These are phyloP conservation scores for Danaus melanippus DNA, from an alignment of 1,140 invertebrate genomes.

Conservation along the genomic window DNA sequence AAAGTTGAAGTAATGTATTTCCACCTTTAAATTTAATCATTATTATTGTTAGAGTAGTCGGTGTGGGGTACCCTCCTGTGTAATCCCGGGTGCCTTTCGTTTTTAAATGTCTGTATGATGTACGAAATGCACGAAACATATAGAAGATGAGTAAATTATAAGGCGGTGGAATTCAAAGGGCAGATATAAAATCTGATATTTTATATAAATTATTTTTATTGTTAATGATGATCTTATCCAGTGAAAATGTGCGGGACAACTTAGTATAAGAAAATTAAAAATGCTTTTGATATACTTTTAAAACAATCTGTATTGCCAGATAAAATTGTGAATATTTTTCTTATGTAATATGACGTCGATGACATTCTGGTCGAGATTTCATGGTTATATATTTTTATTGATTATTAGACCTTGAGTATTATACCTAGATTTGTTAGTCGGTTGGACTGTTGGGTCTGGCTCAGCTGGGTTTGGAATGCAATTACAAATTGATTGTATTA, in stretches of 20 bases:
- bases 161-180: conserved; percentile 43
- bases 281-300: conserved; percentile 59
- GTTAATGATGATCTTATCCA: conserved; percentile 63
- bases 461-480: conserved; percentile 45
- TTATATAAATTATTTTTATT: conserved; percentile 69
- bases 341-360: conserved; percentile 64
- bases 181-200: conserved; percentile 54
- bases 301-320: conserved; percentile 71
- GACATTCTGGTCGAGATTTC: conserved; percentile 65
- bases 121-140: conserved; percentile 75
- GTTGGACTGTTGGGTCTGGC: conserved; percentile 24
- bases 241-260: conserved; percentile 57
- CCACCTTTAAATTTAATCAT: conserved; percentile 59
- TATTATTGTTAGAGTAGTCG: conserved; percentile 70
- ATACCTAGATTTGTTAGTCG: conserved; percentile 55
- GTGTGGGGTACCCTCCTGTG: conserved; percentile 67
- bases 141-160: conserved; percentile 70
- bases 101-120: conserved; percentile 73
- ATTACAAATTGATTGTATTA: conserved; percentile 40
- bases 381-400: conserved; percentile 59
- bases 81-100: conserved; percentile 69
- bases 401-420: conserved; percentile 66
- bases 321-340: conserved; percentile 72
- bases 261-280: conserved; percentile 63
- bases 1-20: conserved; percentile 35